Conservation (phyloP, 2,797 vertebrate genomes). For the Enoplosus armatus region DNA sequence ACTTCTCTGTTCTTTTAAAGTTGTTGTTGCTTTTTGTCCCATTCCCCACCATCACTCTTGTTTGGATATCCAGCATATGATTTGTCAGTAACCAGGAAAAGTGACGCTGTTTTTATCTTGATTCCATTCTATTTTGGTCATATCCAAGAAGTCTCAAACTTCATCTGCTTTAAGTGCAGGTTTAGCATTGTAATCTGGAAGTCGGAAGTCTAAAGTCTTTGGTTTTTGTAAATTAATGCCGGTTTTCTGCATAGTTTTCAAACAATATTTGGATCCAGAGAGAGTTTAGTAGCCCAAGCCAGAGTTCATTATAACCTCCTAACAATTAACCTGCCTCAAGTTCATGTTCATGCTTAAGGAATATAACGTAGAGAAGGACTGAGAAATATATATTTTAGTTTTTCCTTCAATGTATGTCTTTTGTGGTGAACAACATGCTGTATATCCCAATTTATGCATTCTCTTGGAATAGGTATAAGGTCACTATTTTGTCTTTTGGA, state of each 20-base stretch:
- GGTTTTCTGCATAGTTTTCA: constrained; percentile 14
- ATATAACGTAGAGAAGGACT: background rate
- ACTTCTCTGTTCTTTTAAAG: constrained; percentile 12
- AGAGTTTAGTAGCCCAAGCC: background rate
- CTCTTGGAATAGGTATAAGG: background rate
- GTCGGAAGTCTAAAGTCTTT: constrained; percentile 23
- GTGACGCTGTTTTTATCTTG: background rate
- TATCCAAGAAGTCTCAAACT: background rate
- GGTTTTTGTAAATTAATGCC: constrained; percentile 5
- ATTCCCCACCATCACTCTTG: background rate
- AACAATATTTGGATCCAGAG: constrained; percentile 4
- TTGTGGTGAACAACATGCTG: background rate
- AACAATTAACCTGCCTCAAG: background rate
- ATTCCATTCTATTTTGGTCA: constrained; percentile 13
- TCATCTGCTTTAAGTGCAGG: constrained; percentile 15
- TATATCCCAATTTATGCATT: background rate
- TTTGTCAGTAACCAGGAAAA: constrained; percentile 14
- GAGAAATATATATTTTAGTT: background rate
- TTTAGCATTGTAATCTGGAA: constrained; percentile 28
- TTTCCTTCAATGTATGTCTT: background rate
- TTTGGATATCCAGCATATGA: background rate
- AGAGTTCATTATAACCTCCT: background rate
- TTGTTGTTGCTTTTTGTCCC: background rate
- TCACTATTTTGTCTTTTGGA: background rate
- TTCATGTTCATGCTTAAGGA: background rate